Base-by-base conservation (phyloP, 2,797 vertebrate species). In the Pelochelys cantorii region DNA sequence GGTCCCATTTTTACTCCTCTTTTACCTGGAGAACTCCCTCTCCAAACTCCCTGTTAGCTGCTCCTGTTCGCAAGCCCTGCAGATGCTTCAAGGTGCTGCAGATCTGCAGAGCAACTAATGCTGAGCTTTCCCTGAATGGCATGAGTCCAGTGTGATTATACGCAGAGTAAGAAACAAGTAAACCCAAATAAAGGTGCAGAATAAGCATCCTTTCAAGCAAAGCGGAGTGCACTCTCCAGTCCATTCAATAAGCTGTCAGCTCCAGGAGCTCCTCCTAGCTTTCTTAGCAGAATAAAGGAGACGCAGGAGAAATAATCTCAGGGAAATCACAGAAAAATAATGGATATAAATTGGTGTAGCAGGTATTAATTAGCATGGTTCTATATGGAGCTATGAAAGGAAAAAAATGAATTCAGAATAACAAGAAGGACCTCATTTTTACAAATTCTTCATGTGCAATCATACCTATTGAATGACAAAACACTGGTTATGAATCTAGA, bases 191-290 rank as follows among this genome's bases (percentile, higher is more conserved):
- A 56, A 7, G 59, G 59, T 62, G 59, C 27, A n/a, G 17, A n/a
- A n/a, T n/a, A 7, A 65, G 15, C 62, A 65, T n/a, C 31, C 62
- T n/a, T 65, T 65, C 29, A 62, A 15, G 14, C 13, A 31, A 62
- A 62, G 60, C 31, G 13, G 29, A 31, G 60, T 25, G 25, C 17
- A 31, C 56, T 52, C 79, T 53, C 52, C 84, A 87, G 65, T 77
- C 81, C 62, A 75, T 74, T 91, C 85, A 87, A 91, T 83, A 84
- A 80, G 87, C 77, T 91, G 90, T 87, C 85, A 84, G 85, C 87
- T 71, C 60, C n/a, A 59, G 74, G 90, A 54, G 75, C 7, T 74
- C n/a, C 60, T 34, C 59, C 75, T n/a, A 17, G 75, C 81, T 87
- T 55, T 65, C 62, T 74, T 75, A 87, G 85, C 90, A 84, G 75